Conservation (phyloP, 1,140 invertebrate genomes). For the Scaptomyza hsui region DNA sequence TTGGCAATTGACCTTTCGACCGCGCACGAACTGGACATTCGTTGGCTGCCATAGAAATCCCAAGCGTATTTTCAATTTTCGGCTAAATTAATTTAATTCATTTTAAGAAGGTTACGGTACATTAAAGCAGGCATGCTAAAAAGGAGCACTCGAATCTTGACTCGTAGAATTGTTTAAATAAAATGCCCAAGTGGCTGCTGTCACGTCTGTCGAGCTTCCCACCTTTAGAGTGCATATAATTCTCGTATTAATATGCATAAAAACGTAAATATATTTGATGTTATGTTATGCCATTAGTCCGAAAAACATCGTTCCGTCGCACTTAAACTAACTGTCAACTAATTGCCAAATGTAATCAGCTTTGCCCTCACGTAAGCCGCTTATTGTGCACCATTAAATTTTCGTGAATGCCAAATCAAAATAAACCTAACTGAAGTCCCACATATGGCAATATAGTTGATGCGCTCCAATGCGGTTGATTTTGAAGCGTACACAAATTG, state of each 20-base stretch:
- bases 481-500: too few species aligned
- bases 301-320: constrained; percentile 5
- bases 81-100: constrained; percentile 79
- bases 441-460: constrained; percentile 31
- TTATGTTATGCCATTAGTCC: constrained; percentile 1
- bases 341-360: constrained; percentile 80
- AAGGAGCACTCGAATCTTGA: neutral
- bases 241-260: constrained; percentile 13
- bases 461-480: constrained; percentile 8
- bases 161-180: neutral
- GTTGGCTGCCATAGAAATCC: constrained; percentile 50
- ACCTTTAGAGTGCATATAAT: neutral
- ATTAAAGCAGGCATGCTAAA: constrained; percentile 43
- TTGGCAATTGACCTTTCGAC: constrained; percentile 68
- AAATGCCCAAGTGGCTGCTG: constrained; percentile 3
- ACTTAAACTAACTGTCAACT: constrained; percentile 63
- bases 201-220: constrained; percentile 14
- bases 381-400: constrained; percentile 76
- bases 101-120: constrained; percentile 62
- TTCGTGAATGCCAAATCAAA: constrained; percentile 59
- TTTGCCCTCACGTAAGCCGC: constrained; percentile 70
- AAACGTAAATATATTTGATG: neutral
- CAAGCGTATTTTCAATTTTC: constrained; percentile 75
- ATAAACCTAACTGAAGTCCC: constrained; percentile 36
- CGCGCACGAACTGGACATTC: constrained; percentile 62